Conservation (phyloP, 2,113 vertebrate genomes). For the Seriola quinqueradiata region DNA sequence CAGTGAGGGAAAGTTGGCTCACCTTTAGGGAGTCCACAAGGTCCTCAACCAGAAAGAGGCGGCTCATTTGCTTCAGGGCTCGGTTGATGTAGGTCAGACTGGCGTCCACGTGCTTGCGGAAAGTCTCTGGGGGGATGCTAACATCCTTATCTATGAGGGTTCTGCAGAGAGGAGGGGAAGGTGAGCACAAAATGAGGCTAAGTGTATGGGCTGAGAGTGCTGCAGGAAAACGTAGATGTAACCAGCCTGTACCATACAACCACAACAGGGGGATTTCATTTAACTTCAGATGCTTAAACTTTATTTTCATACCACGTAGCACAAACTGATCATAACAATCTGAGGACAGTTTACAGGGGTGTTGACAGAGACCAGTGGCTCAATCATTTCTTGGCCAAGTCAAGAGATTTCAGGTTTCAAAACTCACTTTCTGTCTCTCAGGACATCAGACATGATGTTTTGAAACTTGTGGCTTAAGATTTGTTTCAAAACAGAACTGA, state of each 20-base stretch:
- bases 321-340: not conserved
- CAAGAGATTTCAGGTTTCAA: too few species aligned
- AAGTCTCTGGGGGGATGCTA: constrained; percentile 89
- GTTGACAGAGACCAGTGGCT: not conserved
- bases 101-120: constrained; percentile 89
- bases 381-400: too few species aligned
- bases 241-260: not conserved
- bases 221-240: constrained; percentile 12
- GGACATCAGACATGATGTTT: too few species aligned
- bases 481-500: too few species aligned
- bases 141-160: constrained; percentile 89
- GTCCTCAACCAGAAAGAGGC: constrained; percentile 93
- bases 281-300: not conserved
- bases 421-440: too few species aligned
- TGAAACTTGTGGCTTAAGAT: too few species aligned
- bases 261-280: not conserved
- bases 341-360: too few species aligned
- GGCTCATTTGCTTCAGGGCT: constrained; percentile 88
- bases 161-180: constrained; percentile 68
- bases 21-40: constrained; percentile 95
- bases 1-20: constrained; percentile 4
- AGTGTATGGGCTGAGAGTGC: not conserved
- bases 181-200: constrained; percentile 48
- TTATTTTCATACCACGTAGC: not conserved
- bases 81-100: constrained; percentile 89